These are phyloP conservation scores for Uropetala carovei DNA, from an alignment of 2,888 invertebrate species.

Conservation along the genomic window DNA sequence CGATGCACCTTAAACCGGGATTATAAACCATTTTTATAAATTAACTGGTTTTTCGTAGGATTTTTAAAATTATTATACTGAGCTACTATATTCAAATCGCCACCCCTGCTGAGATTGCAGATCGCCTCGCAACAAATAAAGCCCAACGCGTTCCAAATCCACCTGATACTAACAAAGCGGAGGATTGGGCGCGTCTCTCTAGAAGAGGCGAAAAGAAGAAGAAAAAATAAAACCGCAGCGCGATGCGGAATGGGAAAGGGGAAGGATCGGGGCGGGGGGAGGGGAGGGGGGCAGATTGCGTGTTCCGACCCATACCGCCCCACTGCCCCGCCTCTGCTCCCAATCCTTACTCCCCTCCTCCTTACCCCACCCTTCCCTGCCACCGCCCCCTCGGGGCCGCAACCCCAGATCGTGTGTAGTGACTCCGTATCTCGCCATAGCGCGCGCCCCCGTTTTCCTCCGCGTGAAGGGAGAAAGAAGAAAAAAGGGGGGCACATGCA, in stretches of 20 bases:
- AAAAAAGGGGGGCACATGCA: not conserved
- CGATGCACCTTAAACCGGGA: too few species aligned
- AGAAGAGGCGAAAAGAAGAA: not conserved
- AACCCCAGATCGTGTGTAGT: slow-evolving; percentile 30
- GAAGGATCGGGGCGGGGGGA: not conserved
- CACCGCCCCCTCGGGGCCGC: not conserved
- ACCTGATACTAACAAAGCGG: slow-evolving; percentile 15
- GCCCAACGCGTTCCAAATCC: not conserved
- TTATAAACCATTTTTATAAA: too few species aligned
- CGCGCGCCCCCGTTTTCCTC: slow-evolving; percentile 36
- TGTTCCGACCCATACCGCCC: slow-evolving; percentile 49
- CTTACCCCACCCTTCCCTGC: slow-evolving; percentile 30
- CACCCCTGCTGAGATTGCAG: not conserved
- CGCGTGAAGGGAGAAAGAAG: not conserved
- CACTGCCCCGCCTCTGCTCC: slow-evolving; percentile 9
- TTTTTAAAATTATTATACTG: too few species aligned
- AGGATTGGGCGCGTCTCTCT: not conserved
- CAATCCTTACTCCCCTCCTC: not conserved
- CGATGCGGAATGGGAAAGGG: not conserved
- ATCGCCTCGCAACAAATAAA: slow-evolving; percentile 17
- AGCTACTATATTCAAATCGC: too few species aligned
- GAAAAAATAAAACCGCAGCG: slow-evolving; percentile 20
- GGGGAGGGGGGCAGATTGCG: slow-evolving; percentile 39
- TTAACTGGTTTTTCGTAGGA: too few species aligned
- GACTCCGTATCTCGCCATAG: slow-evolving; percentile 23